phyloP scores from a whole-genome alignment of 2,797 vertebrate genomes.

The Apogon talboti region DNA sequence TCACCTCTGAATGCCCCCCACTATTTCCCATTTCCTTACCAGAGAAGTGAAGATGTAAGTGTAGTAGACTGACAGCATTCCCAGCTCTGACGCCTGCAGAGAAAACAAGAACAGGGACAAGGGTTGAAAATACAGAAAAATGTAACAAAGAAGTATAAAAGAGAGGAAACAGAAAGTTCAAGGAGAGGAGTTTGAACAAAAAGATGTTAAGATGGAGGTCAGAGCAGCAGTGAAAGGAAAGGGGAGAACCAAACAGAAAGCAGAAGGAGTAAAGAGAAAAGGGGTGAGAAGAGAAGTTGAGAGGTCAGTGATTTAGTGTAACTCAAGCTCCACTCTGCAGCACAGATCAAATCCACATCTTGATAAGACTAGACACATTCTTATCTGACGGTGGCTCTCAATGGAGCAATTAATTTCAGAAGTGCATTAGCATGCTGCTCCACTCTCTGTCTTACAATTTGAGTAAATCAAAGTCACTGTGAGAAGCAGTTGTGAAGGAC shows the following conservation, averaged over 20 bases:
- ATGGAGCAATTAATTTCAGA: conserved; percentile 72
- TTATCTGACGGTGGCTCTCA: conserved; percentile 70
- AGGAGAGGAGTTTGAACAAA: conserved; percentile 25
- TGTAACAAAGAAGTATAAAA: not conserved
- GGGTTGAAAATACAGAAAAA: conserved; percentile 35
- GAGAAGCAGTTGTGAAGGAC: conserved; percentile 74
- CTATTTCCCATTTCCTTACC: conserved; percentile 85
- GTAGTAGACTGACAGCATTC: conserved; percentile 97
- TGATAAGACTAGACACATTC: conserved; percentile 68
- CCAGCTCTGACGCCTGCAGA: conserved; percentile 94
- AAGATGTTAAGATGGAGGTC: conserved; percentile 36
- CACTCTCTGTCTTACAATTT: conserved; percentile 60
- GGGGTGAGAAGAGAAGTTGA: conserved; percentile 65
- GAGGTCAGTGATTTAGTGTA: conserved; percentile 64
- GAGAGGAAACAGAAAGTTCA: conserved; percentile 9
- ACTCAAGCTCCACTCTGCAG: conserved; percentile 56
- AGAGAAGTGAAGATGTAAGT: conserved; percentile 99
- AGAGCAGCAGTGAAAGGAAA: not conserved
- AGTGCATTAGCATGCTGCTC: conserved; percentile 72
- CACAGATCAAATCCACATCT: conserved; percentile 69
- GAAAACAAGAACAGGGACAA: conserved; percentile 66
- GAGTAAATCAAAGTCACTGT: conserved; percentile 78
- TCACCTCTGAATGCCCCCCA: conserved; percentile 19
- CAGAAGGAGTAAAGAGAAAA: conserved; percentile 8
- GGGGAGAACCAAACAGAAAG: conserved; percentile 10